A percentile compares a stretch with the other conserved stretches of the same genome.
Evolutionary conservation across 2,888 invertebrate genomes (phyloP).

Genomic region (Microchrysa polita): DNA sequence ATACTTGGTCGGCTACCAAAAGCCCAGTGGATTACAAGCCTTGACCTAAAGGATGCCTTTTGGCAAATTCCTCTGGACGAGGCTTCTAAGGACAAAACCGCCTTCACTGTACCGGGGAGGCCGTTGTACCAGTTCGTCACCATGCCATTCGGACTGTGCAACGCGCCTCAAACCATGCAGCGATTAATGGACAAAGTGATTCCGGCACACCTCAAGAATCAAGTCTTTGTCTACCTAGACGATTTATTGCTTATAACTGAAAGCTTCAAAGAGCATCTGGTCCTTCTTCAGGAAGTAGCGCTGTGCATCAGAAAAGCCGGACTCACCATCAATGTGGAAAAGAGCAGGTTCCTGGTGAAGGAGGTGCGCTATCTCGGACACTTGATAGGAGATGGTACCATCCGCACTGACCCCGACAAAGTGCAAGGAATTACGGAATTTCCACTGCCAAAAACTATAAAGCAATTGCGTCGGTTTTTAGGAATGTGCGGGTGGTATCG

Average conservation of each 20-base stretch:
- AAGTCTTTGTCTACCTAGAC: slow-evolving; percentile 43
- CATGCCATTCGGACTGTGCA: slow-evolving; percentile 5
- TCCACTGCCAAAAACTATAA: too few relatives aligned
- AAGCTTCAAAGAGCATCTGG: slow-evolving; percentile 23
- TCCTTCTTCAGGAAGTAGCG: too few relatives aligned
- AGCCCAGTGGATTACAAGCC: background rate
- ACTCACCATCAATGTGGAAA: too few relatives aligned
- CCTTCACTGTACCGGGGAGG: slow-evolving; percentile 53
- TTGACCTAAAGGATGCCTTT: background rate
- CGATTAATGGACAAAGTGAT: slow-evolving; percentile 52
- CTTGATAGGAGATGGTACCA: too few relatives aligned
- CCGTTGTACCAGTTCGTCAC: slow-evolving; percentile 3
- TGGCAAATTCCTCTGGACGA: background rate
- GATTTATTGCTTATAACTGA: slow-evolving; percentile 17
- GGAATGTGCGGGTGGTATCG: too few relatives aligned
- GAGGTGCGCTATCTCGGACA: too few relatives aligned
- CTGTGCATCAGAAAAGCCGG: too few relatives aligned
- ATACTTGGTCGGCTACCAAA: too few relatives aligned
- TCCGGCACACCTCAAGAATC: slow-evolving; percentile 25
- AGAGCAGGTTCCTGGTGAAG: too few relatives aligned
- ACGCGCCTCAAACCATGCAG: background rate
- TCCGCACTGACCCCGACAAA: too few relatives aligned
- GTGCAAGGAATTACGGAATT: too few relatives aligned
- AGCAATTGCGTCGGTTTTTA: too few relatives aligned
- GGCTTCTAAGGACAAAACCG: slow-evolving; percentile 32